phyloP scores from a whole-genome alignment of 1,140 invertebrate genomes.

The Pachypsylla venusta region DNA sequence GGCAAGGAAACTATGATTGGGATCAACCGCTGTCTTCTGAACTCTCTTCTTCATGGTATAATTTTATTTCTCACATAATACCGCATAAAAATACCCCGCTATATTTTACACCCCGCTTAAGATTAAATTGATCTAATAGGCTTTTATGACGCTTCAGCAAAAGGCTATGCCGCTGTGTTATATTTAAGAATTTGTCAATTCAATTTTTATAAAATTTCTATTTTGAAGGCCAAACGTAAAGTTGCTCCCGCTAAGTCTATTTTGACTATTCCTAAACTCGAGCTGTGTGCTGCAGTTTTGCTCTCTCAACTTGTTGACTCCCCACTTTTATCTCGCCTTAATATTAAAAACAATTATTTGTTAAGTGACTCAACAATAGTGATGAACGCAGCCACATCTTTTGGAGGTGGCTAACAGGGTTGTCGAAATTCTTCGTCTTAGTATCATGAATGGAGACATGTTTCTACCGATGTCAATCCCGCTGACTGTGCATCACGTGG shows the following conservation, averaged over 20 bases:
- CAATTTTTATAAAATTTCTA: background rate
- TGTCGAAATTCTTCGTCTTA: slow-evolving; percentile 23
- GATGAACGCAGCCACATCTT: too few species aligned
- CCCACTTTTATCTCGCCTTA: too few species aligned
- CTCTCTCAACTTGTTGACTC: slow-evolving; percentile 19
- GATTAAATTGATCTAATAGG: slow-evolving; percentile 19
- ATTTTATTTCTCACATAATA: too few species aligned
- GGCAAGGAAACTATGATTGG: slow-evolving; percentile 26
- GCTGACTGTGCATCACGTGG: slow-evolving; percentile 31
- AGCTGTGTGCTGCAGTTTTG: slow-evolving; percentile 27
- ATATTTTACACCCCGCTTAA: too few species aligned
- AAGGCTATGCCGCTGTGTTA: slow-evolving; percentile 21
- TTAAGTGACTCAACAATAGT: too few species aligned
- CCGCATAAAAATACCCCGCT: too few species aligned
- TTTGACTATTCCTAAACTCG: slow-evolving; percentile 26
- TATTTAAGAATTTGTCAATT: slow-evolving; percentile 19
- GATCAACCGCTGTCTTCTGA: slow-evolving; percentile 26
- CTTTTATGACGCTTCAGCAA: slow-evolving; percentile 23
- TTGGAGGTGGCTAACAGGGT: slow-evolving; percentile 29
- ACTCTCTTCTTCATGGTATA: too few species aligned
- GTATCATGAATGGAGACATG: slow-evolving; percentile 26
- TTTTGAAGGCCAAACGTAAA: slow-evolving; percentile 17
- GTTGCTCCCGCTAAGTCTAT: slow-evolving; percentile 24
- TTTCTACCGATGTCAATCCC: slow-evolving; percentile 30
- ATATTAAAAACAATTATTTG: too few species aligned